Evolutionary conservation across 1,140 invertebrate genomes (phyloP).

Genomic region (Bombus sylvicola): DNA sequence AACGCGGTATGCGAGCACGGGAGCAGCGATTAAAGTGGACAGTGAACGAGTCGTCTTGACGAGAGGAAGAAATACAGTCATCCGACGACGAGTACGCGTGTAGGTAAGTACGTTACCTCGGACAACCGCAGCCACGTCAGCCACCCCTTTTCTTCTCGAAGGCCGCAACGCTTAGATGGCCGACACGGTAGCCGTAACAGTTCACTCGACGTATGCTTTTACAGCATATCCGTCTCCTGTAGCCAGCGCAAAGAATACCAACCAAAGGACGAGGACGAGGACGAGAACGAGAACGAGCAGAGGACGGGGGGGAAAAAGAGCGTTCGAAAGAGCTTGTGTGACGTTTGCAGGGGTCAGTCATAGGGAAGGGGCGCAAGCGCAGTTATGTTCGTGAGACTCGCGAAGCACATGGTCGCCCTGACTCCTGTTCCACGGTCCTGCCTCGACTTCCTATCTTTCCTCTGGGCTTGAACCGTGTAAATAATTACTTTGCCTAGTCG

Average conservation of each 20-base stretch:
- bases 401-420: constrained; percentile 79
- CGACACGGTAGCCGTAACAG: constrained; percentile 65
- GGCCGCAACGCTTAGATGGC: constrained; percentile 33
- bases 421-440: constrained; percentile 67
- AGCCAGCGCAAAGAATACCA: neutral
- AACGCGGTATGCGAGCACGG: too few relatives aligned
- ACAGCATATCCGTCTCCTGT: constrained; percentile 71
- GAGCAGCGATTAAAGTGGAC: constrained; percentile 10
- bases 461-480: constrained; percentile 58
- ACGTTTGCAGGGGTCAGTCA: constrained; percentile 75
- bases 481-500: constrained; percentile 60
- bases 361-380: constrained; percentile 78
- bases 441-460: constrained; percentile 51
- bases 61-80: constrained; percentile 14
- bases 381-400: constrained; percentile 76
- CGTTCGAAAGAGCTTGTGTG: constrained; percentile 58
- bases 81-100: neutral
- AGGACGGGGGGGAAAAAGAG: constrained; percentile 40
- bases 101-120: neutral
- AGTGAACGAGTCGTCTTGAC: constrained; percentile 5
- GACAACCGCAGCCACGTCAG: neutral
- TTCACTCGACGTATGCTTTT: constrained; percentile 67
- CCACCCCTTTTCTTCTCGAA: neutral
- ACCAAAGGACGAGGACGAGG: constrained; percentile 27
- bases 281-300: neutral